Evolutionary conservation across 2,888 invertebrate species (phyloP).

Genomic region (Rugalucina vietnamica): DNA sequence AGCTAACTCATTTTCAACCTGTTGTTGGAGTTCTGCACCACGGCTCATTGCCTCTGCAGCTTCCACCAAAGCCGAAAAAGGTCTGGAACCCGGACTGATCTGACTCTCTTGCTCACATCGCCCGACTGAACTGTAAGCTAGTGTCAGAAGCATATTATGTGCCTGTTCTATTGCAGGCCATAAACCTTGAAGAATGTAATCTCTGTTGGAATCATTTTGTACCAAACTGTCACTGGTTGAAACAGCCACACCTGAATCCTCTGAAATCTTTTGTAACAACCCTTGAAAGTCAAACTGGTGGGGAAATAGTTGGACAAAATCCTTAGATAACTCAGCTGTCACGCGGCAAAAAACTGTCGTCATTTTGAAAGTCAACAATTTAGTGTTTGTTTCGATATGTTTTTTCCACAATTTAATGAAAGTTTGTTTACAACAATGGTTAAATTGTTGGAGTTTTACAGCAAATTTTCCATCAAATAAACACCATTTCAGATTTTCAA

Average conservation of each 20-base stretch:
- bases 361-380: conserved; percentile 38
- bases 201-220: not conserved
- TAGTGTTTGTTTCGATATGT: not conserved
- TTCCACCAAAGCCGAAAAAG: conserved; percentile 53
- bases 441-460: conserved; percentile 48
- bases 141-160: conserved; percentile 63
- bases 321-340: conserved; percentile 64
- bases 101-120: conserved; percentile 24
- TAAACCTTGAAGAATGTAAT: conserved; percentile 57
- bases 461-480: conserved; percentile 20
- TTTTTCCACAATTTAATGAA: not conserved
- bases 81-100: conserved; percentile 25
- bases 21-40: conserved; percentile 30
- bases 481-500: not conserved
- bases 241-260: conserved; percentile 64
- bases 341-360: conserved; percentile 64
- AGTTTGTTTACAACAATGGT: not conserved
- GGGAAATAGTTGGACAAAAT: conserved; percentile 64
- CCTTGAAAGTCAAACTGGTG: conserved; percentile 66
- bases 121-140: conserved; percentile 57
- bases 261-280: conserved; percentile 64
- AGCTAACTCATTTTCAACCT: not conserved
- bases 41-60: conserved; percentile 62
- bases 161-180: conserved; percentile 67
- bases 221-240: conserved; percentile 13